Percentiles rank a stretch among this genome's conserved stretches.
Evolutionary conservation across 2,113 vertebrate genomes (phyloP).

Genomic region (Microtus ochrogaster): DNA sequence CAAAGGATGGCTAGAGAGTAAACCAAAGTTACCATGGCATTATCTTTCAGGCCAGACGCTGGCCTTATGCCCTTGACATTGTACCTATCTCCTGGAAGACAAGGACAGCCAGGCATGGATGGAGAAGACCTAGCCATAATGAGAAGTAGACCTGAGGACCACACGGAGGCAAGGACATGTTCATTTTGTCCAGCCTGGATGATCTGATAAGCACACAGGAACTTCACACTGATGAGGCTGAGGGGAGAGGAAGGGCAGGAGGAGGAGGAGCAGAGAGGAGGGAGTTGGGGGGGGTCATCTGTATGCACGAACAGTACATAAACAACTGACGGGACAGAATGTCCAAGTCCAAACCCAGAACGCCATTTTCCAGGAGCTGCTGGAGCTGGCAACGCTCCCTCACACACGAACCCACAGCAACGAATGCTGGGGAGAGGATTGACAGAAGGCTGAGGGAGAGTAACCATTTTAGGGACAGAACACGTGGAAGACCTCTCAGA

Average conservation of each 20-base stretch:
- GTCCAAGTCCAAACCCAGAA: not conserved
- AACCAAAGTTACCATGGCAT: not conserved
- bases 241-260: not conserved
- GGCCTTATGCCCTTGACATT: not conserved
- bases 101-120: not conserved
- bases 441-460: not conserved
- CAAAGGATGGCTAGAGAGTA: not conserved
- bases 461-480: not conserved
- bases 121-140: not conserved
- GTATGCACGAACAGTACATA: not conserved
- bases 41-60: not conserved
- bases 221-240: not conserved
- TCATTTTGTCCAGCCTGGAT: not conserved
- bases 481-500: not conserved
- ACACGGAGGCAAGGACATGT: not conserved
- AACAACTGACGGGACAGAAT: not conserved
- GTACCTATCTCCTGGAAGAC: not conserved
- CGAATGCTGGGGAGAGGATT: not conserved
- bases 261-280: not conserved
- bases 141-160: not conserved
- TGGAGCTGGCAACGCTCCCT: not conserved
- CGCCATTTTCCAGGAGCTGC: not conserved
- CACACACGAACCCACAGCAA: not conserved
- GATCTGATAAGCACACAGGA: slow-evolving; percentile 31
- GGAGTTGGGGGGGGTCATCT: not conserved